phyloP scores from a whole-genome alignment of 2,113 vertebrate genomes.

The Gorsachius goisagi region DNA sequence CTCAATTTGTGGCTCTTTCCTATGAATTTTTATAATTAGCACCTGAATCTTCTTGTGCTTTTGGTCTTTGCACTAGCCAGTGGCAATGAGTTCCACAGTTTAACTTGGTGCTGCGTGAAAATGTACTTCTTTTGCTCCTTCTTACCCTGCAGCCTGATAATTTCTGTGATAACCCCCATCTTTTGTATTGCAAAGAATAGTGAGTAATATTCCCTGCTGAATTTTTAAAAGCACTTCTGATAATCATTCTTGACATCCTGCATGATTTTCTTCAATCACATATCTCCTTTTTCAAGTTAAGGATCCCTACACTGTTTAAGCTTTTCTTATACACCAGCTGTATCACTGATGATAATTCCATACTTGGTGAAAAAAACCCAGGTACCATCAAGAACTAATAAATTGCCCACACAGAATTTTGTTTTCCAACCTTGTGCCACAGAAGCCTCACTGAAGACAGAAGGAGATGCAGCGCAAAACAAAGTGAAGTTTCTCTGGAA shows the following conservation, averaged over 20 bases:
- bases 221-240: conserved; percentile 27
- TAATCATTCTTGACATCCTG: conserved; percentile 37
- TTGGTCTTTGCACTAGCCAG: background rate
- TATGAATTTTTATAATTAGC: background rate
- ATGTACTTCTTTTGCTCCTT: background rate
- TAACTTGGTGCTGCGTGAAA: background rate
- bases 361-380: background rate
- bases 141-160: background rate
- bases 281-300: background rate
- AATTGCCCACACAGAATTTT: background rate
- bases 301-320: background rate
- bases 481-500: background rate
- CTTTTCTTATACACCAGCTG: background rate
- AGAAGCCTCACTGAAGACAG: background rate
- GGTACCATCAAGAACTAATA: background rate
- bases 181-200: background rate
- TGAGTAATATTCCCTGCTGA: background rate
- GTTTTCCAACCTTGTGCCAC: background rate
- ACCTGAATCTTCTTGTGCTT: background rate
- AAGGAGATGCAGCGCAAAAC: background rate
- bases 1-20: background rate
- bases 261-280: conserved; percentile 8
- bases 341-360: background rate
- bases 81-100: background rate
- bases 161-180: background rate